Percentiles rank a stretch among this genome's conserved stretches.
Evolutionary conservation across 2,797 vertebrate species (phyloP).

Genomic region (Luscinia luscinia): DNA sequence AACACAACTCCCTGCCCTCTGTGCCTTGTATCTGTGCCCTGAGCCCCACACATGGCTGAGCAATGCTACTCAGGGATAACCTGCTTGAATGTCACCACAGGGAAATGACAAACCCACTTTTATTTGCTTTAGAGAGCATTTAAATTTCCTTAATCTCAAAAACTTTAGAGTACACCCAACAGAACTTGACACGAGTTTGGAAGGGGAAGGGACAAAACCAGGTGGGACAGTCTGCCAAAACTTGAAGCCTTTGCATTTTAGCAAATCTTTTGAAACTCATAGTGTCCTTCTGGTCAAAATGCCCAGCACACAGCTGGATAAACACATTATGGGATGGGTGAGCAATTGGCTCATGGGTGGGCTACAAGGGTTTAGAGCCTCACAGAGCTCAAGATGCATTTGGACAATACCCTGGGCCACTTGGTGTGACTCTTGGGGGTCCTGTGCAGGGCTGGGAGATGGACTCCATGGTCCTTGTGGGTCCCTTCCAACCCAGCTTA

Average conservation of each 20-base stretch:
- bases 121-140: background rate
- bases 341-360: rapidly evolving
- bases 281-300: background rate
- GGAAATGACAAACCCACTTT: background rate
- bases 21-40: background rate
- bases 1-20: background rate
- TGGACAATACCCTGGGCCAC: background rate
- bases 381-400: background rate
- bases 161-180: background rate
- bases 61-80: background rate
- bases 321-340: background rate
- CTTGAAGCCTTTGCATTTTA: background rate
- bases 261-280: background rate
- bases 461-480: too few species aligned
- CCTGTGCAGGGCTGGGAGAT: background rate
- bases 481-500: background rate
- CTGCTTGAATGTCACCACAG: background rate
- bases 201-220: background rate
- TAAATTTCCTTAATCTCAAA: background rate
- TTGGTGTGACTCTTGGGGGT: background rate
- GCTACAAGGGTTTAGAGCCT: background rate
- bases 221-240: background rate
- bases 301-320: background rate
- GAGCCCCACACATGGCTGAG: background rate
- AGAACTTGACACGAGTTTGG: rapidly evolving